Evolutionary conservation across 2,797 vertebrate genomes (phyloP).

Genomic region (Anguilla anguilla): DNA sequence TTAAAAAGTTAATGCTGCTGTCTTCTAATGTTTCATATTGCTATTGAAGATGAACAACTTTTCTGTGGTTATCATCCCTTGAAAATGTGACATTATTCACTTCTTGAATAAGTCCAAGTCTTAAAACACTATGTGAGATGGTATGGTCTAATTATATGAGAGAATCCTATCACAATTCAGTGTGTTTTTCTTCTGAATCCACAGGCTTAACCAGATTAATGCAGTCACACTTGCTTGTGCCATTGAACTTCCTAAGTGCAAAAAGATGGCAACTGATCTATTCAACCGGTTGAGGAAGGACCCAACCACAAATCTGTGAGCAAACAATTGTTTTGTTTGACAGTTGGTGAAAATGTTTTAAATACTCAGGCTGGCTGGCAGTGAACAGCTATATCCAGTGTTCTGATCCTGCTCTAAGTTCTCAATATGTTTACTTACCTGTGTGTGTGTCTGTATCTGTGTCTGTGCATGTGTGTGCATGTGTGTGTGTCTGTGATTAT

Average conservation of each 20-base stretch:
- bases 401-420: not conserved
- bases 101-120: not conserved
- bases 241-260: slow-evolving; percentile 61
- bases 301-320: slow-evolving; percentile 29
- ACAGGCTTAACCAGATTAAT: slow-evolving; percentile 65
- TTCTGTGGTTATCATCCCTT: too few relatives aligned
- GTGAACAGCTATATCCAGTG: not conserved
- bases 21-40: too few relatives aligned
- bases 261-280: slow-evolving; percentile 49
- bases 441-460: too few relatives aligned
- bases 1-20: too few relatives aligned
- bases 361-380: not conserved
- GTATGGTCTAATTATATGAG: not conserved
- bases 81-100: too few relatives aligned
- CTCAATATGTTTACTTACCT: too few relatives aligned
- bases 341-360: not conserved
- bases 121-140: not conserved
- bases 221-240: slow-evolving; percentile 67
- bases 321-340: not conserved
- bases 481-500: too few relatives aligned
- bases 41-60: too few relatives aligned
- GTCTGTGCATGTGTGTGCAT: too few relatives aligned
- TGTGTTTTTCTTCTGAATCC: slow-evolving; percentile 29
- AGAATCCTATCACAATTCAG: not conserved
- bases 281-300: slow-evolving; percentile 62